Evolutionary conservation across 2,888 invertebrate genomes (phyloP), one percentile per base, ranked within the genome.

Genomic region (Apodemia hepburni): DNA sequence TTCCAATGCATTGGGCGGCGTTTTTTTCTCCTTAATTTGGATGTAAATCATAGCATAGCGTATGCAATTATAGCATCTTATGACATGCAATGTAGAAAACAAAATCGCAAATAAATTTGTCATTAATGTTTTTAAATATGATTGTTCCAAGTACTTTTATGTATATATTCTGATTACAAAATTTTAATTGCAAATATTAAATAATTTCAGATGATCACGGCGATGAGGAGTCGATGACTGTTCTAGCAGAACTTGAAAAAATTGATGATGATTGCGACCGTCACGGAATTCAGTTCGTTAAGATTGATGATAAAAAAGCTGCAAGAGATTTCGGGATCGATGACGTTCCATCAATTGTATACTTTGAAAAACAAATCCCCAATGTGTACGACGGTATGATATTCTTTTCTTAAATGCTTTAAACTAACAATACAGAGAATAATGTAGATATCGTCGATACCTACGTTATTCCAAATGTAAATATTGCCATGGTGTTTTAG

Each of bases 181-280:
- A 47, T n/a, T 7, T 6, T 47, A 0, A 47, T 47, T 12, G 11
- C 58, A 59, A 35, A 15, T n/a, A 57, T 62, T 66, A 58, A 15
- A 51, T 61, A n/a, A 11, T 78, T 79, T n/a, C 84, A 98, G 98
- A 98, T 87, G 97, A 98, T 87, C 96, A 97, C 79, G 97, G 96
- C 68, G 97, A 97, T 76, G 96, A 97, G 70, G 97, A 97, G 78
- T 97, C 97, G 65, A 95, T 96, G 95, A 94, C 95, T 74, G 97
- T 96, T 62, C 92, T 98, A 71, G 94, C 93, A 69, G 98, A 98
- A 85, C 92, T 98, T 72, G 98, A 98, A 87, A 97, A 97, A 87
- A 98, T 98, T 76, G 98, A 98, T 83, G 97, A 98, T 83, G 98
- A 98, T 82, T 97, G 97, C 81, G 97, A 97, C 84, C 95, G 96